Evolutionary conservation across 1,140 invertebrate genomes (phyloP), one percentile per base, ranked within the genome.

Genomic region (Theocolax elegans): DNA sequence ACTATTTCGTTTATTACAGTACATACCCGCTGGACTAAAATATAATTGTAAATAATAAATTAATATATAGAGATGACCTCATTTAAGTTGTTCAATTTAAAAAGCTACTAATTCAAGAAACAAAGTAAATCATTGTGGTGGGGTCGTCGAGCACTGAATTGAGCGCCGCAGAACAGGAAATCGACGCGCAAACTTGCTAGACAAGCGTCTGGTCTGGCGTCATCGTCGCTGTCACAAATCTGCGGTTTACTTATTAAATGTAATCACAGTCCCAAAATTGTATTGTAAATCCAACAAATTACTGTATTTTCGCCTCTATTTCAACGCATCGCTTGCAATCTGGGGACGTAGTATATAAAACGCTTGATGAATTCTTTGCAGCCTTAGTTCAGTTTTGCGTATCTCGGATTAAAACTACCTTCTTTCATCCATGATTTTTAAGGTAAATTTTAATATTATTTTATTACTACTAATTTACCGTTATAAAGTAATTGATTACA

Each of bases 171-270:
- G 21, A 70, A 46, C 51, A 70, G 67, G 67, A 70, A 70, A 70
- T 70, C 67, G 60, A 64, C 60, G 29, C 25, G 17, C 51, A 56
- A 60, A 53, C 51, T 46, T 56, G 31, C 51, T 51, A 70, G 51
- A 64, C 67, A 25, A 46, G 44, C 25, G 48, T 54, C 44, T 58
- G 21, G 17, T 65, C 69, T 71, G 69, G 69, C 69, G 69, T 71
- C 69, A 71, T 66, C 69, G 42, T 19, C 46, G 31, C 54, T 78
- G 72, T 77, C 75, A 76, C 78, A 80, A 77, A 80, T 79, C 75
- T 85, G 83, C 84, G 84, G 84, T 84, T 86, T 81, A 78, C 79
- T 81, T 84, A 85, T 84, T 80, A 83, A 76, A 76, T 81, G 72
- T 81, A 84, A 85, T 85, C 77, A 83, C 63, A 75, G 82, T 72